These are phyloP conservation scores for Priocnemis perturbator DNA, from an alignment of 2,888 invertebrate species.

Conservation along the genomic window DNA sequence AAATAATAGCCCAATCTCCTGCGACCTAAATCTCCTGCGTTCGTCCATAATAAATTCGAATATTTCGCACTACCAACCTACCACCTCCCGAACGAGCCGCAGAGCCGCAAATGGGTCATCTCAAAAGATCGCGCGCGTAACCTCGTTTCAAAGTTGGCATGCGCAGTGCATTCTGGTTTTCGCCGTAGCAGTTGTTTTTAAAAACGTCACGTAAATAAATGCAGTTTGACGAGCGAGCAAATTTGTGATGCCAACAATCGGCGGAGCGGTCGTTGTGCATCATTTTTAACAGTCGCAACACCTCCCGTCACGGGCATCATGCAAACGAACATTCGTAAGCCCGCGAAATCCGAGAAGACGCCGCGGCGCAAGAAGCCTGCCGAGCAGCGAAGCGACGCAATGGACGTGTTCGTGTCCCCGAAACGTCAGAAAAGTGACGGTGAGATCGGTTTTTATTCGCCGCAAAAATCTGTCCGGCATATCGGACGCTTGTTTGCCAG, in stretches of 20 bases:
- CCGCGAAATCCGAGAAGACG: conserved; percentile 66
- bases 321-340: conserved; percentile 63
- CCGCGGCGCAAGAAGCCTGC: conserved; percentile 64
- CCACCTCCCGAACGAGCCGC: too few species aligned
- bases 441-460: conserved; percentile 60
- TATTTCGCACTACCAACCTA: neutral
- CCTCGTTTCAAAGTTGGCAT: conserved; percentile 9
- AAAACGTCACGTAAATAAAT: conserved; percentile 59
- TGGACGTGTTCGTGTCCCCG: conserved; percentile 71
- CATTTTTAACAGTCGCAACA: too few species aligned
- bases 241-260: too few species aligned
- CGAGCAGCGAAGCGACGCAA: conserved; percentile 66
- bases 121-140: conserved; percentile 39
- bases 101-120: too few species aligned
- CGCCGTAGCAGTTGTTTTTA: conserved; percentile 61
- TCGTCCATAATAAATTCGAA: neutral
- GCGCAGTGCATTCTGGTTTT: conserved; percentile 40
- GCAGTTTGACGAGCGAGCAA: neutral
- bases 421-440: conserved; percentile 73
- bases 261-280: too few species aligned
- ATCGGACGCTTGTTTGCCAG: conserved; percentile 49
- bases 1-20: too few species aligned
- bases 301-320: conserved; percentile 23
- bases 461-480: conserved; percentile 39
- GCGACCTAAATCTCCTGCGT: too few species aligned